Percentiles rank a stretch among this genome's conserved stretches.
phyloP scores from a whole-genome alignment of 1,140 invertebrate species.

The Panonychus citri region DNA sequence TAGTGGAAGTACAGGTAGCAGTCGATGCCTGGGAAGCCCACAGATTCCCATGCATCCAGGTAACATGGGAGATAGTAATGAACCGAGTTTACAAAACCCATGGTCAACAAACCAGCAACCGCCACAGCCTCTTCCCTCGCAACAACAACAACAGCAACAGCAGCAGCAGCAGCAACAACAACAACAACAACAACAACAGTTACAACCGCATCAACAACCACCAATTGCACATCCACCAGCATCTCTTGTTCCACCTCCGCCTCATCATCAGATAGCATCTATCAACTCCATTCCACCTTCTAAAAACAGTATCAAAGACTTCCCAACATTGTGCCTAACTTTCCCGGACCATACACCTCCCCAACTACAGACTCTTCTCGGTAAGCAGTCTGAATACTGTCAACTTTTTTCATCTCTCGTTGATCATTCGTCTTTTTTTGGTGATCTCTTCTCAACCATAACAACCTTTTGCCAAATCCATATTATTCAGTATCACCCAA shows the following conservation, averaged over 20 bases:
- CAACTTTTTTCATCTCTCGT: not conserved
- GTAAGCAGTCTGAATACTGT: not conserved
- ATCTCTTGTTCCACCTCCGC: not conserved
- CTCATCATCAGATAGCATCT: no score
- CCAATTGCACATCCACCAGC: not conserved
- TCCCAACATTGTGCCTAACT: not conserved
- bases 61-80: not conserved
- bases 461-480: no score
- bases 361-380: constrained; percentile 1
- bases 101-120: not conserved
- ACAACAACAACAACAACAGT: not conserved
- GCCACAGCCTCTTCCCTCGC: not conserved
- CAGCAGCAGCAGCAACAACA: not conserved
- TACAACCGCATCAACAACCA: not conserved
- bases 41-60: not conserved
- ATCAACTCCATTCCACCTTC: not conserved
- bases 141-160: not conserved
- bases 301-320: constrained; percentile 2
- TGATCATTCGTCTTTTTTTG: not conserved
- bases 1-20: constrained; percentile 1
- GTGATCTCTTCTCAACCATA: not conserved
- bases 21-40: not conserved
- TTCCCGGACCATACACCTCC: constrained; percentile 2
- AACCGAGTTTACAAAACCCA: not conserved
- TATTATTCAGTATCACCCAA: no score